Conservation (phyloP, 2,113 vertebrate species). For the Zootoca vivipara region DNA sequence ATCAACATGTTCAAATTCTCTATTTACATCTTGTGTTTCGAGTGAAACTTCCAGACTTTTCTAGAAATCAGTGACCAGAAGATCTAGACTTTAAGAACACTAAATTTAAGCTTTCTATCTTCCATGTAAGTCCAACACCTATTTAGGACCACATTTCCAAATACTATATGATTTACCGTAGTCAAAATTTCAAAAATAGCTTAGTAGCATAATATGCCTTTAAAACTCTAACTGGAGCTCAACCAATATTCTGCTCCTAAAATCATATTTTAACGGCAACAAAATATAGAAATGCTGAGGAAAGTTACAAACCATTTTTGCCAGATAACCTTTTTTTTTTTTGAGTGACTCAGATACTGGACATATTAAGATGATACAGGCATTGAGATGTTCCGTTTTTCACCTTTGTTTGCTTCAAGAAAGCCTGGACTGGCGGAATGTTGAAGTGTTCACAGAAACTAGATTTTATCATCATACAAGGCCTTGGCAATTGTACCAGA, state of each 20-base stretch:
- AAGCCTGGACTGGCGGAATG: not conserved
- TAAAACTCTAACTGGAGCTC: conserved; percentile 63
- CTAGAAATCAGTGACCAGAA: not conserved
- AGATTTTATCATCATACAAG: not conserved
- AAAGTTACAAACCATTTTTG: not conserved
- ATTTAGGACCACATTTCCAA: conserved; percentile 69
- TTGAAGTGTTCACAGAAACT: not conserved
- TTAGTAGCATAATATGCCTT: conserved; percentile 61
- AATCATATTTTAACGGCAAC: not conserved
- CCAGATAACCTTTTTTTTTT: not conserved
- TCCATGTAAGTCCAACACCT: not conserved
- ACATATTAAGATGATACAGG: not conserved
- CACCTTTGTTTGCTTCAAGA: not conserved
- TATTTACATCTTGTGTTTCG: not conserved
- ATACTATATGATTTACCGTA: conserved; percentile 72
- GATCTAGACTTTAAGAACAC: not conserved
- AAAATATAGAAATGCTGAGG: not conserved
- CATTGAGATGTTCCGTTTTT: not conserved
- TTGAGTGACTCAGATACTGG: not conserved
- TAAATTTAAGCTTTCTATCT: not conserved
- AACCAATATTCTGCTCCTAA: conserved; percentile 22
- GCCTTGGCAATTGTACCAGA: not conserved
- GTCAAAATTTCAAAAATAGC: conserved; percentile 64
- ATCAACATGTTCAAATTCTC: too few relatives aligned
- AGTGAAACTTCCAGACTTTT: not conserved